Evolutionary conservation across 2,113 vertebrate species (phyloP), one percentile per base, ranked within the genome.

Genomic region (Leptobrachium ailaonicum): DNA sequence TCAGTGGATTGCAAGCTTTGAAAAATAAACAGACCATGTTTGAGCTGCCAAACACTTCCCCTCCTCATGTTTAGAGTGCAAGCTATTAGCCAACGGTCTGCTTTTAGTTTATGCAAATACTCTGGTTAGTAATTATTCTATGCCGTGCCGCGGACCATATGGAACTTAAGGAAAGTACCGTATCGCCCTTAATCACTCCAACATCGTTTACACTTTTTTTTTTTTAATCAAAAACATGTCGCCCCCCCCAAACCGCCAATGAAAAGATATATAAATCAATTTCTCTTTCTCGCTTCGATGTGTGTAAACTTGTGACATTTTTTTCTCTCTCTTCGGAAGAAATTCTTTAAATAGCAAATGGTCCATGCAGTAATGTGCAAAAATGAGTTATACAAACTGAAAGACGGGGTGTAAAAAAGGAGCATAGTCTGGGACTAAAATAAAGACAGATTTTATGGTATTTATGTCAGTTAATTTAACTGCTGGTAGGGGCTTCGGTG

Each of bases 401-500:
- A 94, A 90, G 89, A 89, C 88, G 83, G 90, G 91, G 89, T 93
- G 91, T 94, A 93, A 93, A 92, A 32, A 89, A 90, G 88, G 90
- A 92, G 89, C 88, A 91, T 93, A 88, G 89, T 90, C 91, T 87
- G 88, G 89, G 90, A 88, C 90, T 94, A 94, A 95, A 95, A 94
- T 92, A 93, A 92, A 94, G 92, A 94, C 86, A 92, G 89, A 94
- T 95, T 92, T 95, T 94, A 95, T 94, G 93, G 93, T 96, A 96
- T 98, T 98, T 97, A 95, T 96, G 94, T 91, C 92, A 94, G 94
- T 95, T 95, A 95, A 97, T 98, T 96, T 97, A 97, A 97, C 95
- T 95, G 95, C 95, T 94, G 95, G 93, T 96, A 92, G 94, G 95
- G 95, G 94, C 95, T 95, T 97, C 95, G 95, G 95, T 96, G 96